Evolutionary conservation across 2,113 vertebrate genomes (phyloP), one percentile per base, ranked within the genome.

Genomic region (Oncorhynchus clarkii): DNA sequence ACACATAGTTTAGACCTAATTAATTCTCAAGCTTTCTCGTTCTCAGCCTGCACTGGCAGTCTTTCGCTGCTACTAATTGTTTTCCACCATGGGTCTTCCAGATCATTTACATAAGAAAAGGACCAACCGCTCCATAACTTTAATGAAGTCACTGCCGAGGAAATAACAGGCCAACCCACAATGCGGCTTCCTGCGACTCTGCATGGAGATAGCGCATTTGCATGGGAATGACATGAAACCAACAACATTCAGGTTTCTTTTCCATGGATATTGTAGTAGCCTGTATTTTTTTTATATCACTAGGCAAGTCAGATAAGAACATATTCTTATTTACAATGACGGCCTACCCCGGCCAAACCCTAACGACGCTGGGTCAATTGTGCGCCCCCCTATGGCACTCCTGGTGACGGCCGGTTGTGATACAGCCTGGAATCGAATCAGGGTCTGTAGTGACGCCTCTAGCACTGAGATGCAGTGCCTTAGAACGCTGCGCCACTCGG

Each of bases 41-140:
- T 18, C 16, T 67, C 66, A 18, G 16, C 27, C 66, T 31, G 13
- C 12, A 16, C 14, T 13, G 66, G 31, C n/a, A 60, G 59, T 60
- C 48, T 59, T 39, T 54, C 18, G 20, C 73, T 60, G 3, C n/a
- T 67, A 64, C 57, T 85, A 77, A 77, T 80, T 75, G 76, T 79
- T 85, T 78, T 81, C 78, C 76, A 57, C 3, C 39, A 11, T 45
- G 5, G 80, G 76, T 78, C 78, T 78, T 79, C 76, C 69, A 68
- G 29, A 34, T 12, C 20, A 86, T 86, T 83, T 81, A 75, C 84
- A 86, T 85, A 66, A 81, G 65, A 86, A 86, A 76, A 81, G 77
- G 51, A 54, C 14, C 29, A 26, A 9, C 5, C 20, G 18, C 24
- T 14, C 62, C 5, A 31, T 51, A 7, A 24, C 45, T 49, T 67